These are phyloP conservation scores for Leptoclinus maculatus DNA, from an alignment of 2,797 vertebrate genomes.

Conservation along the genomic window DNA sequence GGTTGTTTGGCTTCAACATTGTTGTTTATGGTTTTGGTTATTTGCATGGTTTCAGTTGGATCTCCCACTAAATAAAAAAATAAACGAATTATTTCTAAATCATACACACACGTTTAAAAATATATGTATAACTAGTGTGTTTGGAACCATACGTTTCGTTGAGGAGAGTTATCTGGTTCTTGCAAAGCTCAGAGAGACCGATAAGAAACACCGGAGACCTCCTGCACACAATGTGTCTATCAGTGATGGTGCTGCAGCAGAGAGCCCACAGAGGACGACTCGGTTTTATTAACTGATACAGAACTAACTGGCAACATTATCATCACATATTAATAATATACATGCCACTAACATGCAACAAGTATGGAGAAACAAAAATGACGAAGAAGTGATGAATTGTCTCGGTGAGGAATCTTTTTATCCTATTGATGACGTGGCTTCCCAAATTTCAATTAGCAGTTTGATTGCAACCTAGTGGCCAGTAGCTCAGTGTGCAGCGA, in stretches of 20 bases:
- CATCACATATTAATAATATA: neutral
- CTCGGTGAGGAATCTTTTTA: neutral
- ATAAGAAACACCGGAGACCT: neutral
- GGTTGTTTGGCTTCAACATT: neutral
- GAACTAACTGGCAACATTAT: neutral
- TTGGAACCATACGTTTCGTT: rapidly evolving
- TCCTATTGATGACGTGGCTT: neutral
- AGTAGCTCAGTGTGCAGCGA: conserved; percentile 11
- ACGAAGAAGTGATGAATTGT: neutral
- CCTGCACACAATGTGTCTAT: neutral
- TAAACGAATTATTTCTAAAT: neutral
- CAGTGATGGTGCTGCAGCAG: neutral
- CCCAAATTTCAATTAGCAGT: neutral
- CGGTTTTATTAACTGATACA: neutral
- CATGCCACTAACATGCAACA: neutral
- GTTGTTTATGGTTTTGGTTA: neutral
- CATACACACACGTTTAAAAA: neutral
- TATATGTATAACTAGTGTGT: neutral
- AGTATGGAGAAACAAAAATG: neutral
- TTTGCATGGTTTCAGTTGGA: neutral
- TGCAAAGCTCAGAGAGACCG: neutral
- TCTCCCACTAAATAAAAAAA: neutral
- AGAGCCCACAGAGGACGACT: neutral
- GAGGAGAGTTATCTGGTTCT: neutral
- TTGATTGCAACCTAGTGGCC: neutral